These are phyloP conservation scores for Synergus gifuensis DNA, from an alignment of 2,888 invertebrate species.

Conservation along the genomic window DNA sequence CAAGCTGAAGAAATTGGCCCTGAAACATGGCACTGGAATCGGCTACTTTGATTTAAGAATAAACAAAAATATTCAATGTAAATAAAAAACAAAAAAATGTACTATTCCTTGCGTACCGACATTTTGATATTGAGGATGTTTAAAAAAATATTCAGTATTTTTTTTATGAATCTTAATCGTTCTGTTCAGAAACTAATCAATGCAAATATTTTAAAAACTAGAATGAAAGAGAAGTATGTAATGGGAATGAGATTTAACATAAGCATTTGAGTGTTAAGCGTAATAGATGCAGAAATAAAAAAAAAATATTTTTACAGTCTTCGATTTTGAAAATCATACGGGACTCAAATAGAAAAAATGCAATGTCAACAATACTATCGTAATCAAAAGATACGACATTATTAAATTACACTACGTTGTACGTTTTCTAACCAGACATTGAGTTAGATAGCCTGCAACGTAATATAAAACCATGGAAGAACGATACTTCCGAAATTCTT, in stretches of 20 bases:
- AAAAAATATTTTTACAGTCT: slow-evolving; percentile 31
- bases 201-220: neutral
- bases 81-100: neutral
- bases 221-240: neutral
- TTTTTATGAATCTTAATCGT: neutral
- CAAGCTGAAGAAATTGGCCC: neutral
- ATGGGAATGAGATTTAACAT: slow-evolving; percentile 6
- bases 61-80: neutral
- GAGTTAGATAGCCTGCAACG: neutral
- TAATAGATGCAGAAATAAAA: slow-evolving; percentile 23
- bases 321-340: slow-evolving; percentile 27
- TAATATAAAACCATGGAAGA: slow-evolving; percentile 8
- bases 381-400: slow-evolving; percentile 4
- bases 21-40: neutral
- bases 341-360: slow-evolving; percentile 5
- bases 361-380: slow-evolving; percentile 34
- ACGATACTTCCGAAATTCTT: too few relatives aligned
- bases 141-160: neutral
- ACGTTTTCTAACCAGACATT: neutral
- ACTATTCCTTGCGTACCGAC: neutral
- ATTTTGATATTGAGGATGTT: neutral
- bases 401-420: neutral
- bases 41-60: neutral
- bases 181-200: neutral
- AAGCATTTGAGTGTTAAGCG: slow-evolving; percentile 21